Evolutionary conservation across 2,113 vertebrate genomes (phyloP).

Genomic region (Xiphophorus couchianus): DNA sequence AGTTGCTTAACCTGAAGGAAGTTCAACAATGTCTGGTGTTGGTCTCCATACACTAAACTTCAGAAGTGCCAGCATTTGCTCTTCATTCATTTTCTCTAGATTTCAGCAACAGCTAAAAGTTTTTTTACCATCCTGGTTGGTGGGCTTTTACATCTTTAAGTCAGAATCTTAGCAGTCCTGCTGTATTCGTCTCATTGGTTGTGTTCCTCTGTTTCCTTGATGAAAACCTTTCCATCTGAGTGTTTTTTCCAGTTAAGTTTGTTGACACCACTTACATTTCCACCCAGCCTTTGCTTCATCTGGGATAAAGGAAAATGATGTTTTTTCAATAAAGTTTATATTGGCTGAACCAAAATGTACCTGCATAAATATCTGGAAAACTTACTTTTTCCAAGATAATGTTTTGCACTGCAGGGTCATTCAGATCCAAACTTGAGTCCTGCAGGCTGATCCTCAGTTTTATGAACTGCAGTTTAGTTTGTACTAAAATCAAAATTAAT

Average conservation of each 20-base stretch:
- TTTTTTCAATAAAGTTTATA: background rate
- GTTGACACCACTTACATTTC: background rate
- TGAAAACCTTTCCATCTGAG: background rate
- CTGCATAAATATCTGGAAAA: background rate
- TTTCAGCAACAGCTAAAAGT: background rate
- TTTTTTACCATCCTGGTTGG: too few species aligned
- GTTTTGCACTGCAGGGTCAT: background rate
- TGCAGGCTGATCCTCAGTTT: constrained; percentile 3
- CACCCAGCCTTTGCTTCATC: background rate
- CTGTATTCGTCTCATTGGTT: background rate
- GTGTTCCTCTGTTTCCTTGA: background rate
- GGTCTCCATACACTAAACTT: too few species aligned
- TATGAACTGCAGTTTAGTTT: background rate
- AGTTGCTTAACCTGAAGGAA: too few species aligned
- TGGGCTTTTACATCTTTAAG: too few species aligned
- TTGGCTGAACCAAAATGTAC: too few species aligned
- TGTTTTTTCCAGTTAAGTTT: background rate
- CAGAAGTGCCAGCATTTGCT: too few species aligned
- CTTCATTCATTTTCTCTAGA: too few species aligned
- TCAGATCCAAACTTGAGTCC: background rate
- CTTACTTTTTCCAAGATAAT: constrained; percentile 3
- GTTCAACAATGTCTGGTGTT: too few species aligned
- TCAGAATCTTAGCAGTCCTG: background rate
- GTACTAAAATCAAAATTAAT: background rate
- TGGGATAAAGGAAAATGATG: background rate